Percentiles rank a stretch among this genome's conserved stretches.
phyloP scores from a whole-genome alignment of 2,888 invertebrate species.

The Lithodes maja region DNA sequence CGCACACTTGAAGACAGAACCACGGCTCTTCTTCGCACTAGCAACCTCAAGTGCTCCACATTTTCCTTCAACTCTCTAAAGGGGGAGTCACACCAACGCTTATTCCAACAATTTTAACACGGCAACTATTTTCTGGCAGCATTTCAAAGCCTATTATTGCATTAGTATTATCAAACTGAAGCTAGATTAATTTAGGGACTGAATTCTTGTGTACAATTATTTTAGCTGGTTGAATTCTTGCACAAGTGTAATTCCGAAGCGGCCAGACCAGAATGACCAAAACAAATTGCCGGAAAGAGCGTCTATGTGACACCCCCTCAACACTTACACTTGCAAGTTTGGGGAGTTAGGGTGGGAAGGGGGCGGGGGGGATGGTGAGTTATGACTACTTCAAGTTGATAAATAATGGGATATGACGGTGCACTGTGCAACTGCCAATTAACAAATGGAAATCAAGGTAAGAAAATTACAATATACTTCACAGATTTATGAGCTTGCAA shows the following conservation, averaged over 20 bases:
- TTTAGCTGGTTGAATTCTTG: too few relatives aligned
- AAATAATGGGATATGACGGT: constrained; percentile 64
- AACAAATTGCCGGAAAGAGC: too few relatives aligned
- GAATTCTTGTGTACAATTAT: too few relatives aligned
- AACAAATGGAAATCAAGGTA: constrained; percentile 50
- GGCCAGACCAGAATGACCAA: too few relatives aligned
- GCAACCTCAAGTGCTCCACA: background rate
- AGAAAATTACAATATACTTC: constrained; percentile 53
- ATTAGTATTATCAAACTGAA: too few relatives aligned
- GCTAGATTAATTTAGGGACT: too few relatives aligned
- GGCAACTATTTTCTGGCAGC: too few relatives aligned
- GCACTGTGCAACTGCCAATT: constrained; percentile 63
- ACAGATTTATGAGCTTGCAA: constrained; percentile 38
- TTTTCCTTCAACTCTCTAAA: background rate
- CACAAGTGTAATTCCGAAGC: too few relatives aligned
- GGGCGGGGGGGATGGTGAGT: constrained; percentile 1
- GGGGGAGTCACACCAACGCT: too few relatives aligned
- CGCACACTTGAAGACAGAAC: constrained; percentile 45
- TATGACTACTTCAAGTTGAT: constrained; percentile 52
- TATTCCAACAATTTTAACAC: too few relatives aligned
- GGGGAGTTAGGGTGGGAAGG: constrained; percentile 36
- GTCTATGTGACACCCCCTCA: background rate
- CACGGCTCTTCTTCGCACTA: constrained; percentile 18
- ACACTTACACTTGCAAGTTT: constrained; percentile 54
- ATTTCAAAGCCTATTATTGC: too few relatives aligned